Percentiles rank a stretch among this genome's conserved stretches.
Conservation (phyloP, 2,888 invertebrate genomes). For the Brachypterus glaber region DNA sequence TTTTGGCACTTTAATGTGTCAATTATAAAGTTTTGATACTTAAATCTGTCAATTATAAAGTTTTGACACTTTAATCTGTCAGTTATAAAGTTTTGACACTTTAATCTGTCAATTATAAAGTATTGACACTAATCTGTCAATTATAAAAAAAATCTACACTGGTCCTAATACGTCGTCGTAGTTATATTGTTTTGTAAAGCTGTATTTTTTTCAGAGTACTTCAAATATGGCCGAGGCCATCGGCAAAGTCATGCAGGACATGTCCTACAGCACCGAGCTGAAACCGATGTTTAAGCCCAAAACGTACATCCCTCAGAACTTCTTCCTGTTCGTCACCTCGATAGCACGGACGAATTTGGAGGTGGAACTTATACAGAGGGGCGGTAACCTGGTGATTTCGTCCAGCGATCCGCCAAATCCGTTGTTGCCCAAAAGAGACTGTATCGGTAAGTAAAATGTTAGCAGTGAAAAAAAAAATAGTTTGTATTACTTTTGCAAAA, state of each 20-base stretch:
- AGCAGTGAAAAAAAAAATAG: too few relatives aligned
- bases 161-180: too few relatives aligned
- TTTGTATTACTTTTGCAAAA: too few relatives aligned
- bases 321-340: constrained; percentile 82
- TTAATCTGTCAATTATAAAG: too few relatives aligned
- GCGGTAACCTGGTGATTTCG: constrained; percentile 56
- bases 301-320: constrained; percentile 56
- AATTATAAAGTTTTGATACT: too few relatives aligned
- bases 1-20: too few relatives aligned
- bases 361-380: constrained; percentile 81
- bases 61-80: too few relatives aligned
- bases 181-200: constrained; percentile 1
- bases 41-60: too few relatives aligned
- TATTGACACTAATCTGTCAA: too few relatives aligned
- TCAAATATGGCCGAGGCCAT: constrained; percentile 77
- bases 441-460: constrained; percentile 52
- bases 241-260: constrained; percentile 88
- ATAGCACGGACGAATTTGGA: constrained; percentile 87
- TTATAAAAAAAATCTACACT: too few relatives aligned
- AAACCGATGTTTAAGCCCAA: constrained; percentile 69
- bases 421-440: constrained; percentile 68
- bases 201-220: constrained; percentile 43
- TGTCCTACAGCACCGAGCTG: constrained; percentile 78
- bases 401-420: constrained; percentile 43
- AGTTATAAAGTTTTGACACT: too few relatives aligned